Evolutionary conservation across 2,113 vertebrate species (phyloP).

Genomic region (Heptranchias perlo): DNA sequence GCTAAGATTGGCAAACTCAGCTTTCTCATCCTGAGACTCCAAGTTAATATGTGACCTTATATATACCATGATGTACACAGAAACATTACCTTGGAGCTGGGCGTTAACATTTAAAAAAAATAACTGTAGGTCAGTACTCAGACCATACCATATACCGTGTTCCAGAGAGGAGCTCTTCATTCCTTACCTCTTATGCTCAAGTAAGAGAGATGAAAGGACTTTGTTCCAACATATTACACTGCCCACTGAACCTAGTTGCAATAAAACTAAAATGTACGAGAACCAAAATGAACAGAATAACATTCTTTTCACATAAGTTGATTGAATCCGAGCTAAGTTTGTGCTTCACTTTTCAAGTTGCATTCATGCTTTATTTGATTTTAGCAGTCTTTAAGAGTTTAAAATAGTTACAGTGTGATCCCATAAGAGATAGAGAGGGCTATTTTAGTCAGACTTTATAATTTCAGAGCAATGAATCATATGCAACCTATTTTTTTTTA

Average conservation of each 20-base stretch:
- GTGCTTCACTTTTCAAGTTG: background rate
- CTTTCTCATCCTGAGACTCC: background rate
- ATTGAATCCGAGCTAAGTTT: background rate
- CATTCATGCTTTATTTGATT: background rate
- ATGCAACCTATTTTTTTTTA: background rate
- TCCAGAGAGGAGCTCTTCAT: background rate
- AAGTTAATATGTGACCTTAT: background rate
- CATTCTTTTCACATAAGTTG: background rate
- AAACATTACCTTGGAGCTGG: background rate
- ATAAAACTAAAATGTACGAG: background rate
- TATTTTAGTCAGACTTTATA: background rate
- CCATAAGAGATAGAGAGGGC: background rate
- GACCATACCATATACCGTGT: background rate
- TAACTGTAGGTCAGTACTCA: background rate
- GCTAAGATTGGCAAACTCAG: background rate
- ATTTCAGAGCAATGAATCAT: conserved; percentile 11
- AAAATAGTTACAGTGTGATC: background rate
- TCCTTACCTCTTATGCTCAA: background rate
- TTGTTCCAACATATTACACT: background rate
- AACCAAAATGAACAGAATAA: background rate
- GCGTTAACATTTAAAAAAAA: background rate
- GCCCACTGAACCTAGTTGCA: background rate
- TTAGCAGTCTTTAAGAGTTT: background rate
- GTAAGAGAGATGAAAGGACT: background rate
- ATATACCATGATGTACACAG: background rate